Conservation (phyloP, 2,113 vertebrate species). For the Barnardius zonarius region DNA sequence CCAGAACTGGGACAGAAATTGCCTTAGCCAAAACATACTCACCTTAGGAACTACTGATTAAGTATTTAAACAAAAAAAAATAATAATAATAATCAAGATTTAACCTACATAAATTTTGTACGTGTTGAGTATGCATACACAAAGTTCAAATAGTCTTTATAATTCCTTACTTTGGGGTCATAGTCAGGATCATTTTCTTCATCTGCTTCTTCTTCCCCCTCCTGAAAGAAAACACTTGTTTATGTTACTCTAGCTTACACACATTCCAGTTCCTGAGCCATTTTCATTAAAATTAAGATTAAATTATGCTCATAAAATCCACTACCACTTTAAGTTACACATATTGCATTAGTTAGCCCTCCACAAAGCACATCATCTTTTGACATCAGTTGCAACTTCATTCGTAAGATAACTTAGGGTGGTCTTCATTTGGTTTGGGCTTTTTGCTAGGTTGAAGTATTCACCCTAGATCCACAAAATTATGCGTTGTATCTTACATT, state of each 20-base stretch:
- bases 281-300: not conserved
- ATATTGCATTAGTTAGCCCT: not conserved
- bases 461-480: not conserved
- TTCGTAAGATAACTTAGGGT: not conserved
- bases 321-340: not conserved
- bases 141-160: not conserved
- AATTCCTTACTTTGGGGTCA: slow-evolving; percentile 89
- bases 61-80: not conserved
- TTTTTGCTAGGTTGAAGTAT: not conserved
- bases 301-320: not conserved
- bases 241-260: not conserved
- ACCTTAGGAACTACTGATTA: not conserved
- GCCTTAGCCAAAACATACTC: not conserved
- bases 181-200: slow-evolving; percentile 98
- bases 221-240: slow-evolving; percentile 74
- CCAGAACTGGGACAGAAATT: not conserved
- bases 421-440: not conserved
- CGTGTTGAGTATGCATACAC: not conserved
- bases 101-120: not conserved
- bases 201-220: slow-evolving; percentile 97
- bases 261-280: not conserved
- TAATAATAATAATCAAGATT: not conserved
- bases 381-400: not conserved
- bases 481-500: not conserved
- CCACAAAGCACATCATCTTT: not conserved